A percentile compares a stretch with the other conserved stretches of the same genome.
phyloP scores from a whole-genome alignment of 2,888 invertebrate genomes.

The Conops quadrifasciatus region DNA sequence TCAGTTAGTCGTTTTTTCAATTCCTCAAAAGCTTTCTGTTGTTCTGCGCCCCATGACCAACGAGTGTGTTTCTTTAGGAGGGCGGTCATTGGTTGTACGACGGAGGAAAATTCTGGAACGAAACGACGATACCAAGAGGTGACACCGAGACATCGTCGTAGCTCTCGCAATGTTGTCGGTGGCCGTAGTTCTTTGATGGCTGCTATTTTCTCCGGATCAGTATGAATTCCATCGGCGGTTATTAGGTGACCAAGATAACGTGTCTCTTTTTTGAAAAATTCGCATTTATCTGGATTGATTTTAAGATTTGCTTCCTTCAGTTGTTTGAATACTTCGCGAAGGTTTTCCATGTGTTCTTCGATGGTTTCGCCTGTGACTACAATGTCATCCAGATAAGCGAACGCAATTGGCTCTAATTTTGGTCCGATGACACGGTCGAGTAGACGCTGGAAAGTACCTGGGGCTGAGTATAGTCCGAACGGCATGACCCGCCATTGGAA shows the following conservation, averaged over 20 bases:
- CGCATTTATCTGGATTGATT: conserved; percentile 8
- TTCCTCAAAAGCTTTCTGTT: conserved; percentile 11
- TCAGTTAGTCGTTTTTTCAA: conserved; percentile 4
- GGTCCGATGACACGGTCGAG: not conserved
- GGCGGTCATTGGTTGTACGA: not conserved
- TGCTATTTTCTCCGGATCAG: conserved; percentile 12
- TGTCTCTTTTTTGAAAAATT: conserved; percentile 8
- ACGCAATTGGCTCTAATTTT: not conserved
- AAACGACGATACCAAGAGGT: conserved; percentile 23
- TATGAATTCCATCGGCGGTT: too few species aligned
- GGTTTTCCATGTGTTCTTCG: not conserved
- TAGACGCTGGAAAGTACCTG: not conserved
- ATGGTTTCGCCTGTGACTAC: not conserved
- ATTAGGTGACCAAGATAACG: conserved; percentile 1
- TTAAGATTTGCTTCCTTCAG: not conserved
- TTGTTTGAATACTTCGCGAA: not conserved
- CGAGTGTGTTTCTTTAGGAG: conserved; percentile 13
- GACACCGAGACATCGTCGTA: conserved; percentile 8
- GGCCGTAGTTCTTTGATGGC: conserved; percentile 7
- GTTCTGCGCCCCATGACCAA: not conserved
- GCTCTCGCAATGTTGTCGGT: conserved; percentile 10
- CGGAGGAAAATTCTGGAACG: conserved; percentile 11
- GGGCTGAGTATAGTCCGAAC: not conserved
- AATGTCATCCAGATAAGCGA: conserved; percentile 2
- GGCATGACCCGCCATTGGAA: conserved; percentile 16